A percentile compares a stretch with the other conserved stretches of the same genome.
Evolutionary conservation across 1,140 invertebrate species (phyloP).

Genomic region (Caenorhabditis brenneri): DNA sequence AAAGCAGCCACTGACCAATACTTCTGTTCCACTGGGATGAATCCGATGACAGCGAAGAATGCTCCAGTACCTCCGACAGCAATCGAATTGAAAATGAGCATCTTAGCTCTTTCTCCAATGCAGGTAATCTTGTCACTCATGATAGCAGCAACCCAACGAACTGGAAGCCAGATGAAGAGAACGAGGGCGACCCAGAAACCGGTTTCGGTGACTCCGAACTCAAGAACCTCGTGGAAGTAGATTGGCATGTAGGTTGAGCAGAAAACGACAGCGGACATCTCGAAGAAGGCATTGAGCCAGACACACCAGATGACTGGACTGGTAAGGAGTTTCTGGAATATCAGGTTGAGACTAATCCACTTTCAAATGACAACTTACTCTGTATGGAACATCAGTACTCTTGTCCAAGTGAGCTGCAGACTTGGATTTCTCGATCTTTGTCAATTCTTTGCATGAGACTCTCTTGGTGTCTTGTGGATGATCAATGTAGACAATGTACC

Average conservation of each 20-base stretch:
- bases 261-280: conserved; percentile 47
- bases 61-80: conserved; percentile 46
- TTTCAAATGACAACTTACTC: conserved; percentile 37
- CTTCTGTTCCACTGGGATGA: conserved; percentile 21
- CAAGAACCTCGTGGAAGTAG: conserved; percentile 49
- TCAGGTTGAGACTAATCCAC: not conserved
- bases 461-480: conserved; percentile 5
- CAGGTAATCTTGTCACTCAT: conserved; percentile 47
- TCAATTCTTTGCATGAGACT: conserved; percentile 46
- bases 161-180: conserved; percentile 42
- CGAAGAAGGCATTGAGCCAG: conserved; percentile 55
- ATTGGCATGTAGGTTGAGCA: conserved; percentile 48
- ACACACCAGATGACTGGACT: conserved; percentile 53
- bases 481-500: conserved; percentile 53
- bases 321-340: conserved; percentile 46
- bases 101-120: conserved; percentile 44
- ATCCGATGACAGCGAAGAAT: conserved; percentile 47
- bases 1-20: conserved; percentile 24
- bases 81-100: conserved; percentile 50
- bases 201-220: conserved; percentile 44
- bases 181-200: conserved; percentile 39
- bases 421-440: conserved; percentile 49
- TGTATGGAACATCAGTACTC: conserved; percentile 52
- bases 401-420: conserved; percentile 50
- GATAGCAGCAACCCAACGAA: conserved; percentile 10